Conservation (phyloP, 35 echinoderm and acorn worm species). For the Ophiothrix spiculata region DNA sequence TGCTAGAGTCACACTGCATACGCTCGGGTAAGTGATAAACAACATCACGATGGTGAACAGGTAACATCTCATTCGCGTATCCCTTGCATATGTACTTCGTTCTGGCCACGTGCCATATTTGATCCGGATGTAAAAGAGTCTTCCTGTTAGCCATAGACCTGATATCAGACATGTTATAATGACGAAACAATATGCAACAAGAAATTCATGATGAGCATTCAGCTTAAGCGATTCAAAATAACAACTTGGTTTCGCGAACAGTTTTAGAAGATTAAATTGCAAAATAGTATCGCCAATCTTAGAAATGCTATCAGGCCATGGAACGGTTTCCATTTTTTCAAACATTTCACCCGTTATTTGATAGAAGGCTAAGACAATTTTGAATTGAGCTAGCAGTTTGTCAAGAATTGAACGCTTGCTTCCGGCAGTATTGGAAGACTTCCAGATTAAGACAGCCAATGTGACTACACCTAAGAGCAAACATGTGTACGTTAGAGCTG, state of each 20-base stretch:
- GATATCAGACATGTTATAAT: background rate
- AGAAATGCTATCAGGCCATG: constrained; percentile 5
- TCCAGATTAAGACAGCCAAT: constrained; percentile 10
- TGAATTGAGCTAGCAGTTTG: constrained; percentile 1
- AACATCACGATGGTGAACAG: constrained; percentile 28
- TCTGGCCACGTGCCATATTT: background rate
- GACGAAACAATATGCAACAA: background rate
- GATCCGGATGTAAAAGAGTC: background rate
- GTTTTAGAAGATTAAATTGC: constrained; percentile 9
- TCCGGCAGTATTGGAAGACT: background rate
- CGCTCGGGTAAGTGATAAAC: constrained; percentile 29
- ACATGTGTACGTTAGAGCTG: background rate
- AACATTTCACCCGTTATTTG: constrained; percentile 38
- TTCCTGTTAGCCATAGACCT: background rate
- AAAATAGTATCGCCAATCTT: constrained; percentile 17
- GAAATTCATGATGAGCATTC: constrained; percentile 32
- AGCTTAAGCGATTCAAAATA: constrained; percentile 4
- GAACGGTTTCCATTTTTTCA: constrained; percentile 15
- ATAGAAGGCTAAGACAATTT: constrained; percentile 44
- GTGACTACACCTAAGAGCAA: background rate
- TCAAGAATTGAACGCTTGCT: background rate
- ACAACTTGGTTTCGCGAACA: constrained; percentile 34
- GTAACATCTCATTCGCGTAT: background rate
- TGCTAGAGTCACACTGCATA: constrained; percentile 22
- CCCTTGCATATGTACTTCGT: background rate